Percentiles rank a stretch among this genome's conserved stretches.
phyloP scores from a whole-genome alignment of 2,888 invertebrate species.

The Melieria picta region DNA sequence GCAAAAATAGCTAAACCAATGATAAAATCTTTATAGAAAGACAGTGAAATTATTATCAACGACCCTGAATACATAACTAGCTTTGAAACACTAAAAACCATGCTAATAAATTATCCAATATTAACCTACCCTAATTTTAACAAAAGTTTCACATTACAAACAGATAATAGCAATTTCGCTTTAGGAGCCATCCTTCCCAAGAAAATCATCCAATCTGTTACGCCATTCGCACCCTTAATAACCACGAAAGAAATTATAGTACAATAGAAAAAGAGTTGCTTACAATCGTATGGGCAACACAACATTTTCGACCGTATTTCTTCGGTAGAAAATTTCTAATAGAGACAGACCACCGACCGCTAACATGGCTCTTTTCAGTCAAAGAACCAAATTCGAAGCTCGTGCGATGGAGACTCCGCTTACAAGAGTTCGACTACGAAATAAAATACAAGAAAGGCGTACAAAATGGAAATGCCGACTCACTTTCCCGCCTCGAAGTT shows the following conservation, averaged over 20 bases:
- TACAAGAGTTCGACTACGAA: too few relatives aligned
- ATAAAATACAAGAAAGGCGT: neutral
- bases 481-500: too few relatives aligned
- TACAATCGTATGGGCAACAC: too few relatives aligned
- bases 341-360: neutral
- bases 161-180: constrained; percentile 41
- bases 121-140: constrained; percentile 34
- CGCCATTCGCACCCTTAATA: neutral
- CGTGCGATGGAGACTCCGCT: too few relatives aligned
- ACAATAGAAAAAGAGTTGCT: too few relatives aligned
- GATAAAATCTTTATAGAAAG: constrained; percentile 35
- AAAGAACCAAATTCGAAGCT: too few relatives aligned
- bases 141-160: constrained; percentile 7
- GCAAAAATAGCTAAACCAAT: too few relatives aligned
- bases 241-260: neutral
- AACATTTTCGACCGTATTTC: too few relatives aligned
- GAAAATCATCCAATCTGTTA: too few relatives aligned
- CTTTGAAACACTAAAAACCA: constrained; percentile 26
- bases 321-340: too few relatives aligned
- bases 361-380: neutral
- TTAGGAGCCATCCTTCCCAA: neutral
- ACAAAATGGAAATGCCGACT: too few relatives aligned
- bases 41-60: constrained; percentile 31
- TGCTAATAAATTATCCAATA: constrained; percentile 22
- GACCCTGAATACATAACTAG: constrained; percentile 22